Evolutionary conservation across 2,113 vertebrate species (phyloP).

Genomic region (Dasyornis broadbenti): DNA sequence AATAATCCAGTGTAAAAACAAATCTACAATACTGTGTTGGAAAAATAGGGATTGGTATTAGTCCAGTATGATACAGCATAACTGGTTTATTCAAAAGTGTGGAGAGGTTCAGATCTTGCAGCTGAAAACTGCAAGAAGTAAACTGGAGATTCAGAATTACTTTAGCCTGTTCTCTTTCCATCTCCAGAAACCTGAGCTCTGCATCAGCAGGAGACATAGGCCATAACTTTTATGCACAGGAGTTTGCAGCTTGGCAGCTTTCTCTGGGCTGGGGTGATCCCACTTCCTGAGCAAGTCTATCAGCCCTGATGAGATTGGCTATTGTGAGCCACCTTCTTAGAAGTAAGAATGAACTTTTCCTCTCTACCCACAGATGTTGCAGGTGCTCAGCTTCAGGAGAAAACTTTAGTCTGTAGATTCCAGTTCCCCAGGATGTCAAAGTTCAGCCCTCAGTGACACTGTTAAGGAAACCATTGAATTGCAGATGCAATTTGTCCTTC

Average conservation of each 20-base stretch:
- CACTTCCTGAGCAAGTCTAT: not conserved
- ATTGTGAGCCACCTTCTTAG: not conserved
- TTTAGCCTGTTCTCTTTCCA: not conserved
- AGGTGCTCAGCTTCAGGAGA: not conserved
- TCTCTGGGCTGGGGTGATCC: not conserved
- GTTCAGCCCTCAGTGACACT: not conserved
- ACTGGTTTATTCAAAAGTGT: not conserved
- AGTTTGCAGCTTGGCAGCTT: not conserved
- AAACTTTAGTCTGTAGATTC: not conserved
- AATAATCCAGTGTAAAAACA: not conserved
- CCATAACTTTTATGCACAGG: too few species aligned
- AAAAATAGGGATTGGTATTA: not conserved
- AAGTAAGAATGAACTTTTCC: not conserved
- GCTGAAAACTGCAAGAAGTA: not conserved
- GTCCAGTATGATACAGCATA: not conserved
- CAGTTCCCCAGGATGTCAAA: not conserved
- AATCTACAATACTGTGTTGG: not conserved
- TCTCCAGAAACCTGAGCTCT: not conserved
- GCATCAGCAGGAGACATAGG: not conserved
- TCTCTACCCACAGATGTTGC: not conserved
- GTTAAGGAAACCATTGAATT: not conserved
- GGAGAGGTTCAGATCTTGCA: not conserved
- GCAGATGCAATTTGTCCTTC: not conserved
- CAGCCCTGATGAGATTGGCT: not conserved
- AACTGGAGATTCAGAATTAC: not conserved